Evolutionary conservation across 1,140 invertebrate genomes (phyloP), one percentile per base, ranked within the genome.

Genomic region (Drosophila ercepeae): DNA sequence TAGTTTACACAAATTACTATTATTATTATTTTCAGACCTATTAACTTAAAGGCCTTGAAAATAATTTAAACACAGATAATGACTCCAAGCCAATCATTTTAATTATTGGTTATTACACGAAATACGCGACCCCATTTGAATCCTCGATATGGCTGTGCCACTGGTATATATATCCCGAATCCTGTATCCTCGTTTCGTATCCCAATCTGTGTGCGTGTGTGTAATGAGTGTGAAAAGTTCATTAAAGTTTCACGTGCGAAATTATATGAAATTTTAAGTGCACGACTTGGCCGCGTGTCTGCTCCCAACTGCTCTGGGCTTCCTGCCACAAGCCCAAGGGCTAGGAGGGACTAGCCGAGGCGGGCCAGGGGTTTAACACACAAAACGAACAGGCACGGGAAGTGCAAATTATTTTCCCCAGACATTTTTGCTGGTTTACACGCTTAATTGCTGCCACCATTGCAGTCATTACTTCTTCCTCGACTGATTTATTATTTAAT

Each of bases 201-300:
- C 46, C 39, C 27, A 39, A 44, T 55, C 41, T 41, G 55, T 23
- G 57, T 44, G 70, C 61, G 58, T 69, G 39, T 76, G 67, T 69
- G 81, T 79, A 86, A 86, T 79, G 76, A 76, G 81, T 84, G 81
- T 73, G 81, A 84, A 84, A 84, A 81, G 76, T 84, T 81, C 81
- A 84, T 84, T 79, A 84, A 84, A 84, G 61, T 86, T 84, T 78
- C 76, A 84, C 76, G 81, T 84, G 81, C 60, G 61, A 84, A 86
- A 81, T 86, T 84, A 77, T 75, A 75, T 74, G 48, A 74, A 75
- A 75, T 75, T 86, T 86, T 79, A 79, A 84, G 75, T 72, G 75
- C 81, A 50, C 54, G 79, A 75, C 57, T 79, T 79, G 48, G 18
- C 29, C 16, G 63, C 36, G 58, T 25, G 58, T 42, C 63, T 42